Conservation (phyloP, 2,113 vertebrate species). For the Callospermophilus lateralis region DNA sequence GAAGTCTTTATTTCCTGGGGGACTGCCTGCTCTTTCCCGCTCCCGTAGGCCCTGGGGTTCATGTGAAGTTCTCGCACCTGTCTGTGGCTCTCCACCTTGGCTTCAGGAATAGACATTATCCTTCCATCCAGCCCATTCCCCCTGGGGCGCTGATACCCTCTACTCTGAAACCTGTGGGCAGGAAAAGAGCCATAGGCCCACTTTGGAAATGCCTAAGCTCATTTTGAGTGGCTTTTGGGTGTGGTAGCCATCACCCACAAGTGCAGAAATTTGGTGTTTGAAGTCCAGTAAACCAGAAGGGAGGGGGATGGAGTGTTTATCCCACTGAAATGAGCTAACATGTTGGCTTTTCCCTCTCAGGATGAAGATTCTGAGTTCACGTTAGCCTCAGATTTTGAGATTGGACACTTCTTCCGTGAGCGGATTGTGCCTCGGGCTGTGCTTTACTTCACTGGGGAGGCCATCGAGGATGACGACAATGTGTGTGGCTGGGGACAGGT, state of each 20-base stretch:
- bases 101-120: not conserved
- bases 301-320: no score
- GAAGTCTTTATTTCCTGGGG: not conserved
- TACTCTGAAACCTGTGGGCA: not conserved
- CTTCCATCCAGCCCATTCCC: no score
- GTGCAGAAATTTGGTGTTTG: not conserved
- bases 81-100: rapidly evolving
- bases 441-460: conserved; percentile 98
- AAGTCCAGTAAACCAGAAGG: not conserved
- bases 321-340: not conserved
- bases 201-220: not conserved
- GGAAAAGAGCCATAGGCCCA: not conserved
- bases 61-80: not conserved
- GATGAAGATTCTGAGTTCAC: conserved; percentile 98
- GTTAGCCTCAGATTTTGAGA: conserved; percentile 97
- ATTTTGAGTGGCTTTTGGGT: not conserved
- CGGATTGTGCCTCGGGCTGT: conserved; percentile 97
- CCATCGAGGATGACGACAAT: conserved; percentile 97
- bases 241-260: not conserved
- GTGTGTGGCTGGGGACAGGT: conserved; percentile 88
- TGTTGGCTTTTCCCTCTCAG: conserved; percentile 80
- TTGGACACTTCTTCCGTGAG: conserved; percentile 98
- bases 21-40: not conserved
- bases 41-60: not conserved
- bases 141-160: rapidly evolving